Conservation (phyloP, 2,888 invertebrate species). For the Meiosimyza decipiens region DNA sequence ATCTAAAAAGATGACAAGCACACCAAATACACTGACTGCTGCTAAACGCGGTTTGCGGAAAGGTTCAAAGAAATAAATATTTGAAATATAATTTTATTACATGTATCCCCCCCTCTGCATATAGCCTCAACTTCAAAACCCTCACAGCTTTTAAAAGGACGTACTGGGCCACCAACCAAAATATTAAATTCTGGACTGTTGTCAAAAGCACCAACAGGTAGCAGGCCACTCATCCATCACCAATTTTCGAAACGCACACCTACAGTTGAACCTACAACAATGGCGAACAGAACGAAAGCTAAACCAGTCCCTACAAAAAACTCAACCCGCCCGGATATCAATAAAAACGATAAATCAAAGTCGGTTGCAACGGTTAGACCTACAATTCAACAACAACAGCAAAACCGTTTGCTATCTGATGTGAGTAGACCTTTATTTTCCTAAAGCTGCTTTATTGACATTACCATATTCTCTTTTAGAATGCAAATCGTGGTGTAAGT, state of each 20-base stretch:
- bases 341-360: constrained; percentile 37
- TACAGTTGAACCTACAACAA: not conserved
- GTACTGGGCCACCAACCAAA: no score
- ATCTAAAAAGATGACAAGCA: constrained; percentile 7
- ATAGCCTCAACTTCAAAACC: no score
- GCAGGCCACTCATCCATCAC: no score
- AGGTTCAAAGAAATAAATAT: not conserved
- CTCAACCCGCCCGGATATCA: not conserved
- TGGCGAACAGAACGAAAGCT: not conserved
- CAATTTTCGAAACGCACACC: not conserved
- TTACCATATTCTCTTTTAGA: not conserved
- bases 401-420: constrained; percentile 16
- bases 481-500: not conserved
- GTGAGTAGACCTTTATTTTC: constrained; percentile 14
- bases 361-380: constrained; percentile 45
- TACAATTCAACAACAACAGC: constrained; percentile 41
- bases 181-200: no score
- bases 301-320: not conserved
- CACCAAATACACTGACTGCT: constrained; percentile 1
- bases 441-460: not conserved
- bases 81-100: no score
- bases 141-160: no score
- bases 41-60: not conserved
- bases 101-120: no score
- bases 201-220: no score